Conservation (phyloP, 2,113 vertebrate genomes). For the Phasianus colchicus region DNA sequence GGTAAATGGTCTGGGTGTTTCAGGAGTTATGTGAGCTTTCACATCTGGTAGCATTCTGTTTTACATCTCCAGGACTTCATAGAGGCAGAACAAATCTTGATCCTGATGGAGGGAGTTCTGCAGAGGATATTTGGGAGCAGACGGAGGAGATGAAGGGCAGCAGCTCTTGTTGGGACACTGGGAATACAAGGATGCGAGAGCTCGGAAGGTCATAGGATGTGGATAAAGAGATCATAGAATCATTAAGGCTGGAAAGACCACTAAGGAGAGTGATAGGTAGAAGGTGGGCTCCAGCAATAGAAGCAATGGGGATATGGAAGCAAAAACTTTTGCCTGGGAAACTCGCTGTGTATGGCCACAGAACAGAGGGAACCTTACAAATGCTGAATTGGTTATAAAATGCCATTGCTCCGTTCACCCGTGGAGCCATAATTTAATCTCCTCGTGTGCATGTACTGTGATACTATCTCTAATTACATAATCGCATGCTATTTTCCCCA, state of each 20-base stretch:
- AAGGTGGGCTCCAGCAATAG: accelerated
- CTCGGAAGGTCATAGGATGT: no score
- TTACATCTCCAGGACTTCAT: background rate
- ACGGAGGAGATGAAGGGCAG: background rate
- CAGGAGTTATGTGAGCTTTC: no score
- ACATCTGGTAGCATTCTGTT: background rate
- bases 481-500: background rate
- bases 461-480: background rate
- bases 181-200: background rate
- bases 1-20: background rate
- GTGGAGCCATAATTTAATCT: background rate
- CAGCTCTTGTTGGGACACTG: background rate
- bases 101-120: background rate
- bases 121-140: background rate
- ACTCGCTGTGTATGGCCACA: accelerated
- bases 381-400: background rate
- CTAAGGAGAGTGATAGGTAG: background rate
- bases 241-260: no score
- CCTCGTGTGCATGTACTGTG: background rate
- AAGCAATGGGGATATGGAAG: background rate
- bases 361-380: background rate
- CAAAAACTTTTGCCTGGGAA: background rate
- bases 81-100: background rate
- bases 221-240: background rate
- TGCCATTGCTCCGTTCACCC: background rate